phyloP scores from a whole-genome alignment of 2,113 vertebrate genomes.

The Heterochromis multidens region DNA sequence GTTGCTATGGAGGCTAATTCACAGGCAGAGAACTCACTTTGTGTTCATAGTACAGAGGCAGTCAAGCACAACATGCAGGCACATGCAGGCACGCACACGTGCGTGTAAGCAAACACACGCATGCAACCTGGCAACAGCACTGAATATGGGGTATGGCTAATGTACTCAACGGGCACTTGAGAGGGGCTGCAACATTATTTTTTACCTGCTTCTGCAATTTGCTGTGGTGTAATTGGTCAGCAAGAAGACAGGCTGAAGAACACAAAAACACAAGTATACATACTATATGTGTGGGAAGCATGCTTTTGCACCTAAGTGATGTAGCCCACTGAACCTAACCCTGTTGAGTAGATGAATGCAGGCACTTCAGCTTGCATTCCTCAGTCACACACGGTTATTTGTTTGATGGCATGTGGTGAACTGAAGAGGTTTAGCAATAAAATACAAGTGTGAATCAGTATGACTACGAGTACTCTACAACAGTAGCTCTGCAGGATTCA shows the following conservation, averaged over 20 bases:
- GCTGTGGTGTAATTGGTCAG: not conserved
- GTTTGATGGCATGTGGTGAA: not conserved
- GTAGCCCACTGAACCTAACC: not conserved
- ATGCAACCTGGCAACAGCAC: constrained; percentile 49
- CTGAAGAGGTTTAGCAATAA: not conserved
- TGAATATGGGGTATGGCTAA: not conserved
- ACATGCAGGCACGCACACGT: not conserved
- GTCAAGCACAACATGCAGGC: constrained; percentile 21
- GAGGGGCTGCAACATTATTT: not conserved
- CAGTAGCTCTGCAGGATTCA: not conserved
- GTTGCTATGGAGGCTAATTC: constrained; percentile 77
- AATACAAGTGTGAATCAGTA: not conserved
- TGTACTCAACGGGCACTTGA: not conserved
- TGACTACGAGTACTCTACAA: not conserved
- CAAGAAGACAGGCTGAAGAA: not conserved
- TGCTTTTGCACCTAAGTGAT: not conserved
- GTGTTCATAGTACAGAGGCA: constrained; percentile 31
- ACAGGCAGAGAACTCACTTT: constrained; percentile 44
- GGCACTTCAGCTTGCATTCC: not conserved
- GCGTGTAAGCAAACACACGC: not conserved
- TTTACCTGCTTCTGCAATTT: not conserved
- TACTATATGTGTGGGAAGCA: not conserved
- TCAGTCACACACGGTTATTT: not conserved
- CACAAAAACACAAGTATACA: not conserved
- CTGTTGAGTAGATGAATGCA: not conserved